Base-by-base conservation (phyloP, 1,140 invertebrate genomes). In the Eubasilissa regina region DNA sequence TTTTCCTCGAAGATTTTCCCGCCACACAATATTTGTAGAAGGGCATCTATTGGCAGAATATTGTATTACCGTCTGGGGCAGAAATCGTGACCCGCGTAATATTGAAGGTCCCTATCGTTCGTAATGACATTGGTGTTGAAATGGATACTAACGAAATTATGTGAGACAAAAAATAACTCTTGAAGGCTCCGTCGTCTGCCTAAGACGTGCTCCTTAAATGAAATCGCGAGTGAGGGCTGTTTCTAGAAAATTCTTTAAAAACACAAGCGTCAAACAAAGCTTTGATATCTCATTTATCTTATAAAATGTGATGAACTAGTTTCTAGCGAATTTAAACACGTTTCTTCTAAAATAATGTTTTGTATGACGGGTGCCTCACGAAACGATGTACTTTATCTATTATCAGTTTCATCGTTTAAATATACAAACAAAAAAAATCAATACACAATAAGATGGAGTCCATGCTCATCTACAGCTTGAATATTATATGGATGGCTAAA, bases 51-150 rank as follows among this genome's bases (percentile, higher is more conserved):
- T 8, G 70, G 35, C 12, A 45, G 77, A 79, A 64, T 62, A 79
- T 79, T 79, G 68, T 62, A 68, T 79, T 79, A 64, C 62, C 21
- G 68, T 55, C 68, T 62, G 66, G 68, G 17, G 4, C 19, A 45
- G 21, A 48, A 56, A 47, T 79, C 70, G 77, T 79, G 77, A 79
- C 70, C 51, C 45, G 77, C 68, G 47, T 79, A 35, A 48, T 64
- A 60, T 47, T 44, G 70, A 21, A 45, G 15, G 17, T 17, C 48
- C n/a, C 21, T 44, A 70, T 48, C 44, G 44, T 19, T 51, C 53
- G 35, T 79, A 51, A 64, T 79, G 77, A 74, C 51, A 79, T 64
- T 79, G 66, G 55, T 15, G 55, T 62, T 74, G 66, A 79, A 51
- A 58, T 79, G 43, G 55, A 73, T 79, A 74, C 55, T 58, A 48